Base-by-base conservation (phyloP, 2,888 invertebrate species). In the Branchinecta sandiegonensis region DNA sequence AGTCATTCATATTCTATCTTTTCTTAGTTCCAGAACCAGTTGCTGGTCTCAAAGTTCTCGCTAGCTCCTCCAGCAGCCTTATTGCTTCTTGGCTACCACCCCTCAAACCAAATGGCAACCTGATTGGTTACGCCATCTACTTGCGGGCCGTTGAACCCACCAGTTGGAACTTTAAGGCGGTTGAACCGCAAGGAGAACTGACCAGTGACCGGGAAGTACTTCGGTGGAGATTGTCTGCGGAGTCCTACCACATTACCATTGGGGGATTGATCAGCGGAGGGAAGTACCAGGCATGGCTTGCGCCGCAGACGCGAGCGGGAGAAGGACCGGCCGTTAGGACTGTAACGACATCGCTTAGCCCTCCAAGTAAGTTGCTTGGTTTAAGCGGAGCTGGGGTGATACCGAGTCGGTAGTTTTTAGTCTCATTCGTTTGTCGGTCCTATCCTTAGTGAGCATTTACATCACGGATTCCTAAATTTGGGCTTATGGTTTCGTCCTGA, bases 151-250 rank as follows among this genome's bases (percentile, higher is more conserved):
- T 56, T n/a, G n/a, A n/a, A 17, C 63, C 63, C n/a, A 23, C 14
- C 11, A 17, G 14, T 9, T 56, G 63, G 63, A 56, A 56, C 23
- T 9, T 10, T 0, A 56, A 56, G 9, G 63, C 63, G 1, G 63
- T 56, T 56, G 63, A 10, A 23, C 63, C 63, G n/a, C n/a, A n/a
- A 9, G 63, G 10, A 17, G 63, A 56, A 11, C 63, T 23, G 14
- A 56, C 63, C 11, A 56, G 63, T 56, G 63, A 56, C 23, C 63
- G 14, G 63, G 63, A 56, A 56, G 63, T 56, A 17, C 23, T 56
- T 17, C n/a, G 63, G 23, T 56, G 63, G 63, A 56, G 23, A 56
- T n/a, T 56, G 14, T 17, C n/a, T 23, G 14, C 63, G 63, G 23
- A 17, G 63, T 17, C 8, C 10, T 56, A 9, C 63, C 63, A 56